These are phyloP conservation scores for Melanotus villosus DNA, from an alignment of 2,888 invertebrate genomes.

Conservation along the genomic window DNA sequence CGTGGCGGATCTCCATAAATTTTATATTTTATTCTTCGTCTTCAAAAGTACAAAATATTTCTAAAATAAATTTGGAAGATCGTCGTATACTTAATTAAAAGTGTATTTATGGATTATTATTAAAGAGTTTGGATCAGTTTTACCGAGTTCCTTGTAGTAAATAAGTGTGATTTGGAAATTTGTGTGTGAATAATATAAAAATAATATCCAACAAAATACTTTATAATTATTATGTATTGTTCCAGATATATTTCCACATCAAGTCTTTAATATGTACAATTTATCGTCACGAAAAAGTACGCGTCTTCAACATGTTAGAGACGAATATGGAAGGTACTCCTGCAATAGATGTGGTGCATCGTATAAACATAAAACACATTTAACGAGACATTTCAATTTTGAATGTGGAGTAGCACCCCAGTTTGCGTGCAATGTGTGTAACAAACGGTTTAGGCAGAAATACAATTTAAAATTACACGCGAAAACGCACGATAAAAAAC, in stretches of 20 bases:
- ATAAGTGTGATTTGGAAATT: too few relatives aligned
- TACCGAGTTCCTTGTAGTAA: too few relatives aligned
- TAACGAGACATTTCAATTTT: slow-evolving; percentile 72
- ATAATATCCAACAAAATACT: too few relatives aligned
- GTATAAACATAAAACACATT: slow-evolving; percentile 74
- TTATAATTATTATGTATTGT: slow-evolving; percentile 2
- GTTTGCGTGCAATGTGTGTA: slow-evolving; percentile 71
- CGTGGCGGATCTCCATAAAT: too few relatives aligned
- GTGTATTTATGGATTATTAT: too few relatives aligned
- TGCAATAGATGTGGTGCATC: slow-evolving; percentile 73
- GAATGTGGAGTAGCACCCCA: slow-evolving; percentile 75
- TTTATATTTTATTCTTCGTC: too few relatives aligned
- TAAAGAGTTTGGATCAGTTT: too few relatives aligned
- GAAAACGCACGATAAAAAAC: not conserved
- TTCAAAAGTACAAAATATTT: too few relatives aligned
- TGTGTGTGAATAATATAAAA: too few relatives aligned
- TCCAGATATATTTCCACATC: slow-evolving; percentile 10
- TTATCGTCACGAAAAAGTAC: not conserved
- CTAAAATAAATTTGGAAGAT: too few relatives aligned
- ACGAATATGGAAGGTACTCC: slow-evolving; percentile 53
- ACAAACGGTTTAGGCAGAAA: slow-evolving; percentile 51
- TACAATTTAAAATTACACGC: slow-evolving; percentile 57
- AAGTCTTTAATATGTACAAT: not conserved
- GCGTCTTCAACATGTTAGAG: slow-evolving; percentile 6
- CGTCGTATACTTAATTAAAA: too few relatives aligned